phyloP scores from a whole-genome alignment of 2,888 invertebrate species.

The Hesperia comma region DNA sequence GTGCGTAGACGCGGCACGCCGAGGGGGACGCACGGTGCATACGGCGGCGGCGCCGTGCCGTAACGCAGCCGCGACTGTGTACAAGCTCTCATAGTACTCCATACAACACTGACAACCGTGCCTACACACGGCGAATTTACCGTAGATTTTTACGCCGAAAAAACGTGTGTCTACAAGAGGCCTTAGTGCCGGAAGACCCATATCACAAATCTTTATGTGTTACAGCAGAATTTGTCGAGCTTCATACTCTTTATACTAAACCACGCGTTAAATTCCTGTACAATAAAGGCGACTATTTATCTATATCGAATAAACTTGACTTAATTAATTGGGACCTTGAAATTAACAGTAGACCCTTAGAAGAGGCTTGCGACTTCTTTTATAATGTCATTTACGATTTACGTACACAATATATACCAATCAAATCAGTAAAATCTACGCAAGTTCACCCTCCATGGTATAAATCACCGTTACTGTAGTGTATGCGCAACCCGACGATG shows the following conservation, averaged over 20 bases:
- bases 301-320: background rate
- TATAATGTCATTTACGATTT: constrained; percentile 2
- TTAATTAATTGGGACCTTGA: background rate
- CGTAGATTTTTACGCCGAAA: no score
- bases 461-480: background rate
- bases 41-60: no score
- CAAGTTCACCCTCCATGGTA: background rate
- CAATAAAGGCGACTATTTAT: constrained; percentile 1
- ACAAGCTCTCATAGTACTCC: no score
- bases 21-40: no score
- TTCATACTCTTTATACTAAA: background rate
- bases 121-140: no score
- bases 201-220: constrained; percentile 3
- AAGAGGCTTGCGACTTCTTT: background rate
- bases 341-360: background rate
- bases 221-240: background rate
- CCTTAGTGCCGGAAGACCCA: constrained; percentile 5
- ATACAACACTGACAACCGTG: no score
- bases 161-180: no score
- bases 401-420: constrained; percentile 7
- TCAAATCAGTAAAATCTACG: no score
- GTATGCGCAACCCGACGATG: no score
- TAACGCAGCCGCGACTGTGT: no score
- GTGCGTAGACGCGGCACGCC: no score
- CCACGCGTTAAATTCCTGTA: background rate